phyloP scores from a whole-genome alignment of 1,140 invertebrate species.

The Eurosta solidaginis region DNA sequence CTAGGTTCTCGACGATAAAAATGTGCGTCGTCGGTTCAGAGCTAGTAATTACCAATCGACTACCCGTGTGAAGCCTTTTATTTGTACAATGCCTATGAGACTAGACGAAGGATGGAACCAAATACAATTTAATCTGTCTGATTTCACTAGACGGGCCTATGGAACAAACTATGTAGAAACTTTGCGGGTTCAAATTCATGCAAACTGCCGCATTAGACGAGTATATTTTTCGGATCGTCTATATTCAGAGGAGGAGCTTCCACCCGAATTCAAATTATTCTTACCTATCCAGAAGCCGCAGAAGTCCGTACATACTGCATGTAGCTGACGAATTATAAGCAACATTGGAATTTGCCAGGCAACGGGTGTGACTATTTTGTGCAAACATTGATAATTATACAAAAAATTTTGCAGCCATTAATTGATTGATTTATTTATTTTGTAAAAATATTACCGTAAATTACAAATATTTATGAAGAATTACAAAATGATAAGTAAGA shows the following conservation, averaged over 20 bases:
- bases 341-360: too few relatives aligned
- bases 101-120: constrained; percentile 98
- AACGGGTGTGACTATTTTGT: too few relatives aligned
- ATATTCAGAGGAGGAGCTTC: constrained; percentile 98
- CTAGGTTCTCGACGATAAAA: constrained; percentile 96
- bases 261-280: constrained; percentile 98
- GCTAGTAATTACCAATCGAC: constrained; percentile 99
- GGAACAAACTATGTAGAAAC: constrained; percentile 99
- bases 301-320: constrained; percentile 47
- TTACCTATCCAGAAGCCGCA: constrained; percentile 80
- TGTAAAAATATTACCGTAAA: too few relatives aligned
- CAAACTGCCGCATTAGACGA: constrained; percentile 96
- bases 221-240: constrained; percentile 99
- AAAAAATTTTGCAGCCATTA: too few relatives aligned
- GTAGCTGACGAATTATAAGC: constrained; percentile 42
- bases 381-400: too few relatives aligned
- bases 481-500: too few relatives aligned
- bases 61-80: constrained; percentile 97
- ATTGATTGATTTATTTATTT: too few relatives aligned
- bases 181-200: constrained; percentile 95
- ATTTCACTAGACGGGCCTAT: constrained; percentile 97
- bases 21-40: constrained; percentile 91
- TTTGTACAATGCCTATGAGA: constrained; percentile 99
- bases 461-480: too few relatives aligned
- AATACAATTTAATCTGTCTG: constrained; percentile 95